Evolutionary conservation across 2,797 vertebrate genomes (phyloP), one percentile per base, ranked within the genome.

Genomic region (Semaprochilodus insignis): DNA sequence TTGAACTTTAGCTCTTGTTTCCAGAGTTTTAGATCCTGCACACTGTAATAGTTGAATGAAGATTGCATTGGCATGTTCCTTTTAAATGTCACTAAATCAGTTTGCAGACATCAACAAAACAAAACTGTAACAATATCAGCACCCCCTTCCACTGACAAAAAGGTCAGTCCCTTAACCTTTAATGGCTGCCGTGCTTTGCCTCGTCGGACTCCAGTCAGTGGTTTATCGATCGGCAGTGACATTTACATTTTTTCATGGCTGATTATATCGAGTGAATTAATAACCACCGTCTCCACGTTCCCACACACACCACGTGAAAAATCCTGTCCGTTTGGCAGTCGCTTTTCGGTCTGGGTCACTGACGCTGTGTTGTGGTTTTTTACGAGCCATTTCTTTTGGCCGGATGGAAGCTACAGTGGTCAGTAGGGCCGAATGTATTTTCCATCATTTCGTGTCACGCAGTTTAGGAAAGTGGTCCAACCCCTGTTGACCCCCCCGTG

Each of bases 181-280:
- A 71, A 34, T 52, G 25, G 6, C 55, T 71, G 36, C 23, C 59
- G 77, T 82, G 72, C 31, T 72, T 77, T 27, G 17, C 77, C 36
- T 67, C 60, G 74, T 74, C 74, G 44, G 57, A 65, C 74, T 70
- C 25, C 21, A 51, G 51, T 66, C 52, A 59, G 48, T 63, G 55
- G 78, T 79, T 77, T 78, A 86, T 77, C 66, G 84, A 91, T 89
- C 83, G 85, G 83, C 84, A 80, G 78, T 72, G 80, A 87, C 87
- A 86, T 90, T 90, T 83, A 83, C 85, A 87, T 88, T 86, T 88
- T 31, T 82, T 91, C 89, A 86, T 59, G 69, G 55, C 52, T 86
- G 59, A 85, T 87, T 83, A 85, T 81, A 80, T 54, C 48, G 21
- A 62, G 19, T 21, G 66, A 77, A 77, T 82, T 74, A 70, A 78